Evolutionary conservation across 1,140 invertebrate genomes (phyloP).

Genomic region (Bactericera cockerelli): DNA sequence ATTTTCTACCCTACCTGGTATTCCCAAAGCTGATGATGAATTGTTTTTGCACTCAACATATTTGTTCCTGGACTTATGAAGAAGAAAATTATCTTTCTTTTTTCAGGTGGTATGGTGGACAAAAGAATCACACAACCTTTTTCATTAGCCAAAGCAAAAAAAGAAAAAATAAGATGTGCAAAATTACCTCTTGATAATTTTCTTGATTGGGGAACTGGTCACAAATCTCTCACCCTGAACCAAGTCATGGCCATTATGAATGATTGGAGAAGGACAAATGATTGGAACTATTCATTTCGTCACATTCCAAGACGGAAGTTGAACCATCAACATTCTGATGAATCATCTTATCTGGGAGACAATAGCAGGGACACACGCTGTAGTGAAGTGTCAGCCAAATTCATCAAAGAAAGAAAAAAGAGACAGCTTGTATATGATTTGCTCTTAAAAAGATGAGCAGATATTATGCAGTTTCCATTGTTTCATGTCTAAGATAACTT

Average conservation of each 20-base stretch:
- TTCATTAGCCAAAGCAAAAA: constrained; percentile 73
- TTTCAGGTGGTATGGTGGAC: constrained; percentile 53
- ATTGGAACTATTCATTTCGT: constrained; percentile 16
- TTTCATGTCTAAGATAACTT: no score
- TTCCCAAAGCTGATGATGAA: no score
- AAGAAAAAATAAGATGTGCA: constrained; percentile 54
- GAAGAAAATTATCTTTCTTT: no score
- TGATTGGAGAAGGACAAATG: constrained; percentile 14
- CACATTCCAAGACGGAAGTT: constrained; percentile 19
- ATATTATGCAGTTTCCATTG: no score
- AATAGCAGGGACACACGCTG: not conserved
- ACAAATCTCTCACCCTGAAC: constrained; percentile 68
- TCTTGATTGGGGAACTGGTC: constrained; percentile 51
- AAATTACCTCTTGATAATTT: constrained; percentile 64
- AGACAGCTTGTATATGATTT: constrained; percentile 18
- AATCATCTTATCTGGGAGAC: not conserved
- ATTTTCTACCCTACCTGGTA: no score
- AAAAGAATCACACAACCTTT: constrained; percentile 55
- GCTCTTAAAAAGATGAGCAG: constrained; percentile 11
- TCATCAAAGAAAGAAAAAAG: constrained; percentile 14
- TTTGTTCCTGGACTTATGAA: no score
- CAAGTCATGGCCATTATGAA: constrained; percentile 19
- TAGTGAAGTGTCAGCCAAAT: constrained; percentile 12
- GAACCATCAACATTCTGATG: constrained; percentile 7
- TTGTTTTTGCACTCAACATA: no score